phyloP scores from a whole-genome alignment of 2,113 vertebrate species.

The Sphaerodactylus townsendi region DNA sequence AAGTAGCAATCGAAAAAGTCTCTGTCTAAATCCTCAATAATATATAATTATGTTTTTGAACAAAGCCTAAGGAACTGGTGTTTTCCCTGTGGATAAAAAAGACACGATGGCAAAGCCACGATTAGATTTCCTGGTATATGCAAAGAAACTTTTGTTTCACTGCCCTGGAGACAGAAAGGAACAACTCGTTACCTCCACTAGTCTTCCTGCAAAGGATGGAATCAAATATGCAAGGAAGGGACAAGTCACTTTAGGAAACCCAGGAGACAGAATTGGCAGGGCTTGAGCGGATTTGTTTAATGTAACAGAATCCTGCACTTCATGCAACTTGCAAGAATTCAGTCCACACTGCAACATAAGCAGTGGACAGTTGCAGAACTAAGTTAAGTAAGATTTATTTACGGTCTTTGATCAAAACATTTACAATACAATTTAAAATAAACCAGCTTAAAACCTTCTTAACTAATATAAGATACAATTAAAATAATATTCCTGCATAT shows the following conservation, averaged over 20 bases:
- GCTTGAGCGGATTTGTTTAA: not conserved
- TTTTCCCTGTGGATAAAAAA: slow-evolving; percentile 19
- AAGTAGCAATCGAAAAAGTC: not conserved
- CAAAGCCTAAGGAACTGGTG: not conserved
- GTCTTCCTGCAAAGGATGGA: not conserved
- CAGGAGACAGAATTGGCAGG: not conserved
- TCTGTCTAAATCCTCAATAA: not conserved
- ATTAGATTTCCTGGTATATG: slow-evolving; percentile 43
- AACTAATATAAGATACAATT: too few species aligned
- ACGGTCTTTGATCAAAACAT: too few species aligned
- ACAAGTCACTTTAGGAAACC: not conserved
- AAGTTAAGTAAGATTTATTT: too few species aligned
- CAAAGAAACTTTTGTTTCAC: slow-evolving; percentile 27
- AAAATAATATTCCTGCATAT: too few species aligned
- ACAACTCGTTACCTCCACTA: slow-evolving; percentile 29
- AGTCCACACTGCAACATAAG: too few species aligned
- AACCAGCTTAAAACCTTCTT: too few species aligned
- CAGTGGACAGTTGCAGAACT: too few species aligned
- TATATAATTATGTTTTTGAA: slow-evolving; percentile 12
- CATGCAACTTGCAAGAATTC: not conserved
- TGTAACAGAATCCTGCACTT: not conserved
- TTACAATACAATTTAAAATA: too few species aligned
- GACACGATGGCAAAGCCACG: not conserved
- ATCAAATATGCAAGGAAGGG: not conserved
- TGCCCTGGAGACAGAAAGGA: slow-evolving; percentile 25